A percentile compares a stretch with the other conserved stretches of the same genome.
Conservation (phyloP, 1,140 invertebrate species). For the Anastatus disparis region DNA sequence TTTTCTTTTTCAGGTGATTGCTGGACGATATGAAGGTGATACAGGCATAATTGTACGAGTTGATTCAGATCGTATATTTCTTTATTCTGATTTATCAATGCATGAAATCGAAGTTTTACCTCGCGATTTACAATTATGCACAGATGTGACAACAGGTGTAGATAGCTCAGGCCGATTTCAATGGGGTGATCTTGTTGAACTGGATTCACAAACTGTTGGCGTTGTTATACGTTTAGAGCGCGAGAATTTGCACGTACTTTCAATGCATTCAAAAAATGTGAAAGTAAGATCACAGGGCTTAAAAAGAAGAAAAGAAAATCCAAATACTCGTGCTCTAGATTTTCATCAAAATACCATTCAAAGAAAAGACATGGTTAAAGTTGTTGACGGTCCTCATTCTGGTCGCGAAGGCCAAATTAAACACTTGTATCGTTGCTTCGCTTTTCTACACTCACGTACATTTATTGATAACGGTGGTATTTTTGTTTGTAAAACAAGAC, state of each 20-base stretch:
- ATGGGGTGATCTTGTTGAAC: constrained; percentile 96
- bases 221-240: constrained; percentile 95
- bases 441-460: too few relatives aligned
- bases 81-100: constrained; percentile 97
- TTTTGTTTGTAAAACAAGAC: too few relatives aligned
- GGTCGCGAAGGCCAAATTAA: constrained; percentile 94
- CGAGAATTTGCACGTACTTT: constrained; percentile 92
- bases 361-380: constrained; percentile 94
- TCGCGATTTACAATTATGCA: constrained; percentile 91
- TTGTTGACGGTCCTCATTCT: constrained; percentile 94
- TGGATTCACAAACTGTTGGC: too few relatives aligned
- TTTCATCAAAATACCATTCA: constrained; percentile 93
- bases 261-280: constrained; percentile 91
- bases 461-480: too few relatives aligned
- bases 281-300: constrained; percentile 92
- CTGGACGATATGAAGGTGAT: constrained; percentile 94
- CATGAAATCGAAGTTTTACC: constrained; percentile 92
- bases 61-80: constrained; percentile 89
- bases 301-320: constrained; percentile 87
- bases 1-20: constrained; percentile 51
- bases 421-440: constrained; percentile 93
- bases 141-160: too few relatives aligned
- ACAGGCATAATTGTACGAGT: constrained; percentile 96
- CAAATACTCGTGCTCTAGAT: constrained; percentile 90
- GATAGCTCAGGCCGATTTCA: constrained; percentile 97